Conservation (phyloP, 2,797 vertebrate species). For the Octomys mimax region DNA sequence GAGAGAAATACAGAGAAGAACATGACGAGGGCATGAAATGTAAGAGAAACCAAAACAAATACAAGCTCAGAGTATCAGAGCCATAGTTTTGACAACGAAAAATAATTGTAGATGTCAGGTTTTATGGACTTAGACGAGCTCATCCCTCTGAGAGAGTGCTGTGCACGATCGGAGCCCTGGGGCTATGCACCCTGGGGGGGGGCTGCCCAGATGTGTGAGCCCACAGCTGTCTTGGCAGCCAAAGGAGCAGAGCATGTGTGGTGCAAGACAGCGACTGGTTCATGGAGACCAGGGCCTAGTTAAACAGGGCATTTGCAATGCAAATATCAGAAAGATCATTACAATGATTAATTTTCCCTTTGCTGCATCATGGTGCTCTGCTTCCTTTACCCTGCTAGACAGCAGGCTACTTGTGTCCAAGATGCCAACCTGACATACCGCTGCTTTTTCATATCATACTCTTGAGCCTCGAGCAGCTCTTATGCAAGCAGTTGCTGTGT, state of each 20-base stretch:
- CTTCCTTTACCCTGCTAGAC: background rate
- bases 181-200: background rate
- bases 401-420: background rate
- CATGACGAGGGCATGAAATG: background rate
- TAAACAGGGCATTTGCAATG: slow-evolving; percentile 50
- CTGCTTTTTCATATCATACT: background rate
- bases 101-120: slow-evolving; percentile 29
- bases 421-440: background rate
- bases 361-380: background rate
- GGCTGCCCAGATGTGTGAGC: background rate
- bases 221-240: background rate
- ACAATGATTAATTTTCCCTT: background rate
- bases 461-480: background rate
- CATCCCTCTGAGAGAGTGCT: background rate
- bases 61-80: background rate
- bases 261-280: background rate
- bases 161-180: background rate
- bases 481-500: background rate
- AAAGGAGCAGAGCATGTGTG: background rate
- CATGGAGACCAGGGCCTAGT: background rate
- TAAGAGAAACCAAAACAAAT: background rate
- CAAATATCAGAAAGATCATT: background rate
- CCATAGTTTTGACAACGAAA: background rate
- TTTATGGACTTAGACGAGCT: background rate
- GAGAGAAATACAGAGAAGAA: background rate